A percentile compares a stretch with the other conserved stretches of the same genome.
phyloP scores from a whole-genome alignment of 2,797 vertebrate genomes.

The Notamacropus eugenii region DNA sequence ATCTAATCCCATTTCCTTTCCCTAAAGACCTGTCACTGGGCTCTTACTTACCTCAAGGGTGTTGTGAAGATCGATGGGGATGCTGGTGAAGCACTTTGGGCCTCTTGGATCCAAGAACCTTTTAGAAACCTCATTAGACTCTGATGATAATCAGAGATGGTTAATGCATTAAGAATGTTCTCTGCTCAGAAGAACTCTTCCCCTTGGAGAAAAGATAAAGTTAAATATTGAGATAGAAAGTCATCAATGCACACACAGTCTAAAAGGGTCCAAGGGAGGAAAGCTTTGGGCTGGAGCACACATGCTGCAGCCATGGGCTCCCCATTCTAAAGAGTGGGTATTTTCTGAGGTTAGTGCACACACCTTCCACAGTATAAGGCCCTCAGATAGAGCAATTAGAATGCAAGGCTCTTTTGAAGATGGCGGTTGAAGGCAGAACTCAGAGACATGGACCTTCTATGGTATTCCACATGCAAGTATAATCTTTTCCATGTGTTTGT shows the following conservation, averaged over 20 bases:
- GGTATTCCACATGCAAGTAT: neutral
- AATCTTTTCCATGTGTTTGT: neutral
- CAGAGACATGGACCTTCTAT: neutral
- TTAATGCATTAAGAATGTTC: slow-evolving; percentile 47
- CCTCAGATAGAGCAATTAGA: neutral
- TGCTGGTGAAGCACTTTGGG: slow-evolving; percentile 26
- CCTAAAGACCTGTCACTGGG: slow-evolving; percentile 57
- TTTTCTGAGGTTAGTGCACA: neutral
- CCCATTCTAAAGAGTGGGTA: neutral
- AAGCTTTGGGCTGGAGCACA: slow-evolving; percentile 17
- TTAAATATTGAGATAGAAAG: slow-evolving; percentile 15
- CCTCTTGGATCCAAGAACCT: slow-evolving; percentile 46
- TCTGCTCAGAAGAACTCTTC: slow-evolving; percentile 47
- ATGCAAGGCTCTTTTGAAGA: neutral
- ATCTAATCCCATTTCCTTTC: slow-evolving; percentile 3
- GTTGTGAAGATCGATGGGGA: slow-evolving; percentile 58
- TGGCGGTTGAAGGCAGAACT: neutral
- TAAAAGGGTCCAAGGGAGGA: neutral
- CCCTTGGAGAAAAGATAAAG: slow-evolving; percentile 10
- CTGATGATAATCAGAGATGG: slow-evolving; percentile 34
- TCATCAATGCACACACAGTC: slow-evolving; percentile 27
- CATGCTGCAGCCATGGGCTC: neutral
- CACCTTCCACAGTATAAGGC: neutral
- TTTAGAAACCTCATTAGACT: slow-evolving; percentile 45
- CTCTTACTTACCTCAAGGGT: slow-evolving; percentile 69